Percentiles rank a stretch among this genome's conserved stretches.
These are phyloP conservation scores for Lasioglossum villosulum DNA, from an alignment of 2,888 invertebrate species.

Conservation along the genomic window DNA sequence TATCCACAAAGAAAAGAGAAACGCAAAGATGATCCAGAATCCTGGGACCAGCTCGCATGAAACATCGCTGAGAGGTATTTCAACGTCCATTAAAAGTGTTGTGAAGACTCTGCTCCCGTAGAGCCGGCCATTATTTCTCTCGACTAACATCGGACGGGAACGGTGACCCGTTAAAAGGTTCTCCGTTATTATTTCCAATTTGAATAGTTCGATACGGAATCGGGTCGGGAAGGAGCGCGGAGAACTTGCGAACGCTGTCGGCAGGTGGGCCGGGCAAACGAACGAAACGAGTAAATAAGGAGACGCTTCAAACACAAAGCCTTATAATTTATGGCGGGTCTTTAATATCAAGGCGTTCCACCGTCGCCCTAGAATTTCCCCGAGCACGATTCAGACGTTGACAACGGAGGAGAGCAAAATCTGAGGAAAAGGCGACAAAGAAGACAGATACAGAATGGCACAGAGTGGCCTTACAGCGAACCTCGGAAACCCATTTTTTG, in stretches of 20 bases:
- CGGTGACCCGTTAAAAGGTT: neutral
- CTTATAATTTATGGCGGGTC: conserved; percentile 64
- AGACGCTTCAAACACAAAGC: conserved; percentile 60
- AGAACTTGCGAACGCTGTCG: conserved; percentile 6
- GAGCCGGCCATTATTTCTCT: neutral
- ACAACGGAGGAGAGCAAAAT: neutral
- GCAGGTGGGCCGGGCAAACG: conserved; percentile 15
- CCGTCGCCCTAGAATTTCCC: conserved; percentile 42
- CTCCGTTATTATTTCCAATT: conserved; percentile 1
- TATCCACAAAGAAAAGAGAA: neutral
- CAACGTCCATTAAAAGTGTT: neutral
- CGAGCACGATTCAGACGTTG: neutral
- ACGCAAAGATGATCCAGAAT: neutral
- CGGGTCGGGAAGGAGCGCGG: conserved; percentile 8
- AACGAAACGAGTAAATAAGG: conserved; percentile 58
- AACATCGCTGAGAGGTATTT: neutral
- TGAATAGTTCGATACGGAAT: conserved; percentile 3
- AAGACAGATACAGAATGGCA: neutral
- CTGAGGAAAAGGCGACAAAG: neutral
- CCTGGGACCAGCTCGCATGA: neutral
- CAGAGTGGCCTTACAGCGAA: neutral
- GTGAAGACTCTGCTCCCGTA: neutral
- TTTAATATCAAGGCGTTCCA: conserved; percentile 62
- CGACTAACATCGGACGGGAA: neutral
- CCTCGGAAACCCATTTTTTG: neutral